Base-by-base conservation (phyloP, 2,113 vertebrate species). In the Tychaedon coryphoeus region DNA sequence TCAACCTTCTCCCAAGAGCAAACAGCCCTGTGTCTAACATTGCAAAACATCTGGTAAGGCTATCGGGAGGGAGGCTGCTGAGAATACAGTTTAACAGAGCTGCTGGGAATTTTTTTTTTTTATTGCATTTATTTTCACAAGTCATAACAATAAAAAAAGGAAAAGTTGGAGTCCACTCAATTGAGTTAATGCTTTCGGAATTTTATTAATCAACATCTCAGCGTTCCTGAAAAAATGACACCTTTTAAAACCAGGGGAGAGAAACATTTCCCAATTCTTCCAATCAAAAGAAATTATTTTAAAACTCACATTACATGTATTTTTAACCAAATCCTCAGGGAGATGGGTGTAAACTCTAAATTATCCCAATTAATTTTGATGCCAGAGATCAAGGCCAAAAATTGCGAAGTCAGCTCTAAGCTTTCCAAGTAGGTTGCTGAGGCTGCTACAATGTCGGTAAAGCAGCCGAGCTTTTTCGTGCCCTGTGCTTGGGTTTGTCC, bases 131-230 rank as follows among this genome's bases (percentile, higher is more conserved):
- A 92, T 97, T 98, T 97, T 97, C 95, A 96, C 64, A 23, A 94
- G 97, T 95, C 84, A 80, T 76, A 96, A 96, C 94, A 93, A 89
- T 93, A 96, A 81, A 82, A 82, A 76, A 71, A 28, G 36, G 48
- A 94, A 93, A 96, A 96, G 77, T 92, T 97, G 97, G 97, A 97
- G 86, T 96, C 81, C 80, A 60, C 90, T 96, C 97, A 97, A 94
- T 97, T 97, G 97, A 98, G 97, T 97, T 98, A 98, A 98, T 97
- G 96, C 87, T 90, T 97, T 97, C 10, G 74, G 97, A 98, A 98
- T 98, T 98, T 98, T 98, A 98, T 98, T 98, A 98, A 98, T 98
- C 97, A 97, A 94, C 12, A 18, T 97, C 97, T 98, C 97, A 97
- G 92, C 94, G 93, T 98, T 97, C 95, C 95, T 97, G 96, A 98